A percentile compares a stretch with the other conserved stretches of the same genome.
Conservation (phyloP, 2,113 vertebrate species). For the Equus przewalskii region DNA sequence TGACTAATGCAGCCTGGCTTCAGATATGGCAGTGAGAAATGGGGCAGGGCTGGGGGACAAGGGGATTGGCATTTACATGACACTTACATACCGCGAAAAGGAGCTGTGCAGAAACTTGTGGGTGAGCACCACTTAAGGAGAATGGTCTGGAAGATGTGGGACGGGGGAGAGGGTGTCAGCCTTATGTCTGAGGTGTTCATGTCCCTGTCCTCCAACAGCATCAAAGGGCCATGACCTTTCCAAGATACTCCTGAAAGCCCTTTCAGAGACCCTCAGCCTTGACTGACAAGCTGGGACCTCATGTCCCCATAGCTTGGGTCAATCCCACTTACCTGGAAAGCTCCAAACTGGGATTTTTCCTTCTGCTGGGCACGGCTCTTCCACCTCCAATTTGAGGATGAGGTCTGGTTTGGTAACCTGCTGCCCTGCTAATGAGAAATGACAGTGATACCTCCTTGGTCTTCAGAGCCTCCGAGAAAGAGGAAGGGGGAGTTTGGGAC, state of each 20-base stretch:
- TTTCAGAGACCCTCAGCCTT: not conserved
- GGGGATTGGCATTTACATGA: not conserved
- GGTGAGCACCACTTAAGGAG: not conserved
- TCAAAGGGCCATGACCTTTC: not conserved
- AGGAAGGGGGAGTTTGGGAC: constrained; percentile 24
- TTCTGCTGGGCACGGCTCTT: constrained; percentile 53
- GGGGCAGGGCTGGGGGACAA: not conserved
- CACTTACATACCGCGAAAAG: not conserved
- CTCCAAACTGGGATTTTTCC: constrained; percentile 47
- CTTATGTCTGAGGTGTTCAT: not conserved
- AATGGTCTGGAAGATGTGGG: not conserved
- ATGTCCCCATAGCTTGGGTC: not conserved
- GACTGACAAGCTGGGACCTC: not conserved
- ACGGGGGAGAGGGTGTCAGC: not conserved
- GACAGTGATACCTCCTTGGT: constrained; percentile 51
- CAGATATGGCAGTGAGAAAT: not conserved
- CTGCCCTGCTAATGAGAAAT: constrained; percentile 75
- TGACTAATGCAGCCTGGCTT: constrained; percentile 13
- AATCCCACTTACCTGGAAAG: constrained; percentile 72
- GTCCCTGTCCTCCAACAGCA: not conserved
- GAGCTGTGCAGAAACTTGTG: not conserved
- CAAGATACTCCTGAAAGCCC: constrained; percentile 5
- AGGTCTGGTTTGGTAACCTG: constrained; percentile 75
- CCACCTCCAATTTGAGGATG: constrained; percentile 77
- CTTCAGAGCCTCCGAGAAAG: constrained; percentile 59